A percentile compares a stretch with the other conserved stretches of the same genome.
These are phyloP conservation scores for Sepiola atlantica DNA, from an alignment of 2,888 invertebrate species.

Conservation along the genomic window DNA sequence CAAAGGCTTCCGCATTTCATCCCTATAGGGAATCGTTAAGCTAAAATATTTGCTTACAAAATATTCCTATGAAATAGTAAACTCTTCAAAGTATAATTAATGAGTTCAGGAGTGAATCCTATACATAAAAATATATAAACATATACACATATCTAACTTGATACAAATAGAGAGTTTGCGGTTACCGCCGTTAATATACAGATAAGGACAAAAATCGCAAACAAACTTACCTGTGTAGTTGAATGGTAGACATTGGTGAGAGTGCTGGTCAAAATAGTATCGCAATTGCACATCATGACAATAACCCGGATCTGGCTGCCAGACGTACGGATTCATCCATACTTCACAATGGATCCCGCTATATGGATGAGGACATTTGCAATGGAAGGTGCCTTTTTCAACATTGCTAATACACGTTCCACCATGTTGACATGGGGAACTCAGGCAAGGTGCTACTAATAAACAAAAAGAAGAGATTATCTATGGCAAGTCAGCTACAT, in stretches of 20 bases:
- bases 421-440: conserved; percentile 65
- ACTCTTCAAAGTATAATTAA: too few relatives aligned
- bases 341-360: conserved; percentile 64
- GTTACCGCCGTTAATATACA: too few relatives aligned
- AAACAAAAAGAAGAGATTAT: neutral
- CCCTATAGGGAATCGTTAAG: too few relatives aligned
- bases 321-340: conserved; percentile 66
- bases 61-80: too few relatives aligned
- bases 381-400: conserved; percentile 57
- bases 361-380: conserved; percentile 65
- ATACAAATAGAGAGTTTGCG: too few relatives aligned
- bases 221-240: conserved; percentile 64
- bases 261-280: conserved; percentile 66
- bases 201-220: neutral
- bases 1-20: too few relatives aligned
- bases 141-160: too few relatives aligned
- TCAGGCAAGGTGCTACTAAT: conserved; percentile 62
- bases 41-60: too few relatives aligned
- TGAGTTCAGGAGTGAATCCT: too few relatives aligned
- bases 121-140: too few relatives aligned
- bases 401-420: conserved; percentile 61
- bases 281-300: conserved; percentile 62
- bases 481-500: neutral
- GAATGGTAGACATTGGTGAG: conserved; percentile 66
- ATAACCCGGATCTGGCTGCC: conserved; percentile 64